phyloP scores from a whole-genome alignment of 2,888 invertebrate genomes.

The Capitulum mitella region DNA sequence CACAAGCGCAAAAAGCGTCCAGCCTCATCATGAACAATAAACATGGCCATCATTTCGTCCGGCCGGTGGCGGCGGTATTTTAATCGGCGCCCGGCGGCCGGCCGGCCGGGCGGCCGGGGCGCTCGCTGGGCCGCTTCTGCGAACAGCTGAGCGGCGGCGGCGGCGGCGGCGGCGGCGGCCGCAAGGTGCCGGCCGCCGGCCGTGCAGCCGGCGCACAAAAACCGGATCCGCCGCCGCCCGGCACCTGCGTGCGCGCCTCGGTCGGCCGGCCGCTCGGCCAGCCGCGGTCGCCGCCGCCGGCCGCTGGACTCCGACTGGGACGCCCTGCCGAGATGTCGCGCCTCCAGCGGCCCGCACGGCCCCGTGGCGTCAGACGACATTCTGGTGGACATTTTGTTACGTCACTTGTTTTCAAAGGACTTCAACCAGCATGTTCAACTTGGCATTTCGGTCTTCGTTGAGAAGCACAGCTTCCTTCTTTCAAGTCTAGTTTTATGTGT shows the following conservation, averaged over 20 bases:
- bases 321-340: too few relatives aligned
- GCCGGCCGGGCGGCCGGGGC: neutral
- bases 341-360: too few relatives aligned
- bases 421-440: too few relatives aligned
- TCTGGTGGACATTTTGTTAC: too few relatives aligned
- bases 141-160: neutral
- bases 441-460: too few relatives aligned
- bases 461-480: too few relatives aligned
- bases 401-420: too few relatives aligned
- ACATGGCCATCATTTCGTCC: conserved; percentile 5
- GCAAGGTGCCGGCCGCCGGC: neutral
- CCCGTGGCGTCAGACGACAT: too few relatives aligned
- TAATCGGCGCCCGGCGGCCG: neutral
- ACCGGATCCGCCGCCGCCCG: conserved; percentile 20
- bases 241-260: neutral
- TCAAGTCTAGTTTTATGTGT: too few relatives aligned
- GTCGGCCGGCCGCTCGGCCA: neutral
- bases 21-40: conserved; percentile 18
- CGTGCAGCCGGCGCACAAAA: neutral
- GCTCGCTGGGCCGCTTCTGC: neutral
- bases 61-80: neutral
- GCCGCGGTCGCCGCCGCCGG: too few relatives aligned
- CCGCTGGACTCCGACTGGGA: too few relatives aligned
- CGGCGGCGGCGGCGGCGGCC: too few relatives aligned
- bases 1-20: neutral